Evolutionary conservation across 2,888 invertebrate genomes (phyloP), one percentile per base, ranked within the genome.

Genomic region (Aleiodes testaceus): DNA sequence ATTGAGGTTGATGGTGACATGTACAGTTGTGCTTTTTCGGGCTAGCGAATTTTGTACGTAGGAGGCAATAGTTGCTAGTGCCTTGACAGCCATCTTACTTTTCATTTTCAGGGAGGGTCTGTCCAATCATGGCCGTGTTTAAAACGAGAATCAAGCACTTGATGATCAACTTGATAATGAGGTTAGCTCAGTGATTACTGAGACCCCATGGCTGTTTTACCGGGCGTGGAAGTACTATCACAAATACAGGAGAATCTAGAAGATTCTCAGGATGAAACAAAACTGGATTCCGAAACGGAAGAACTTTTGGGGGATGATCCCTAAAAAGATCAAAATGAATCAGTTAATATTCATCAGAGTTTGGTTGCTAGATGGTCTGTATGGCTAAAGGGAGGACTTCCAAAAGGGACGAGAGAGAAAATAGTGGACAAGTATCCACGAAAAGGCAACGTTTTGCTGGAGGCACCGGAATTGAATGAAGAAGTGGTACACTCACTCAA

Each of bases 41-140:
- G 59, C 74, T 76, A 70, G 66, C 72, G 55, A 75, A 55, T 68
- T 73, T 76, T 76, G 74, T 73, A 74, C 74, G 74, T 59, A 74
- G 73, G 72, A 74, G 72, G 74, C 73, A 76, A 73, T 73, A 76
- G 72, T 65, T 26, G 72, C 70, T 70, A 75, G 73, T 70, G 74
- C 74, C 42, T 49, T 68, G 61, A 68, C 11, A 14, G n/a, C 26
- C 22, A 22, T 53, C 47, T 45, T 12, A 42, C 53, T 44, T 70
- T 36, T 20, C 50, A 9, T 45, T 65, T 64, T 45, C 49, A 55
- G 65, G n/a, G 42, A 30, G 9, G 36, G 36, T 36, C 9, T 36
- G 5, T 36, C 36, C 36, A 2, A 36, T 36, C 36, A 9, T 36
- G 36, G 11, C 36, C 11, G 36, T 36, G 1, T 1, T 36, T 36